Base-by-base conservation (phyloP, 2,113 vertebrate genomes). In the Mobula birostris region DNA sequence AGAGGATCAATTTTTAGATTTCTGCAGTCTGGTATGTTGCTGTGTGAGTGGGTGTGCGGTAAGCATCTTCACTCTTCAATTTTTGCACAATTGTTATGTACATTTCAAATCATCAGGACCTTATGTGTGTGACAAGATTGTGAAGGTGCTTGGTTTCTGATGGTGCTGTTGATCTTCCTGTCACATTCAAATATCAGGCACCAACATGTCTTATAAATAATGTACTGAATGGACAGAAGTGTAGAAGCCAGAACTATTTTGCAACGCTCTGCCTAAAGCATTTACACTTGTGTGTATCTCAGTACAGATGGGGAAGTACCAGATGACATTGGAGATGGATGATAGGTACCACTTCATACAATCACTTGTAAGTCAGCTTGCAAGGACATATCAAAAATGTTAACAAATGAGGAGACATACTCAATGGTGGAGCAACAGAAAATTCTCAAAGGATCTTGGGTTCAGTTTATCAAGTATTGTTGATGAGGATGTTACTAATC, bases 1-100 rank as follows among this genome's bases (percentile, higher is more conserved):
- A 68, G 61, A 90, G 66, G 85, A 90, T 90, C 85, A 90, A 90
- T 90, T 90, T 90, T 90, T 90, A 32, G 61, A 61, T 66, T 90
- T 88, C 85, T 66, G 85, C 61, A 19, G 63, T 90, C 61, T 68
- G 85, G 85, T 58, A 90, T 32, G n/a, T 90, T 90, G 85, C 85
- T 68, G 15, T 90, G 32, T 63, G 29, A 90, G 63, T 32, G n/a
- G 61, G 63, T 90, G 61, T 66, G n/a, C 15, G 12, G 11, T 90
- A 90, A 90, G 66, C 66, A 66, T 66, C 85, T 90, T 66, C 17
- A 29, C 29, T 66, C 66, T 66, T n/a, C 14, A 90, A 19, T 61
- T 66, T 90, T 32, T 19, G 29, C 7, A 66, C 85, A 68, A 66
- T n/a, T 7, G 58, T 63, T 17, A 88, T 88, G 58, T 66, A 66